phyloP scores from a whole-genome alignment of 2,797 vertebrate genomes.

The Spinus pinus region DNA sequence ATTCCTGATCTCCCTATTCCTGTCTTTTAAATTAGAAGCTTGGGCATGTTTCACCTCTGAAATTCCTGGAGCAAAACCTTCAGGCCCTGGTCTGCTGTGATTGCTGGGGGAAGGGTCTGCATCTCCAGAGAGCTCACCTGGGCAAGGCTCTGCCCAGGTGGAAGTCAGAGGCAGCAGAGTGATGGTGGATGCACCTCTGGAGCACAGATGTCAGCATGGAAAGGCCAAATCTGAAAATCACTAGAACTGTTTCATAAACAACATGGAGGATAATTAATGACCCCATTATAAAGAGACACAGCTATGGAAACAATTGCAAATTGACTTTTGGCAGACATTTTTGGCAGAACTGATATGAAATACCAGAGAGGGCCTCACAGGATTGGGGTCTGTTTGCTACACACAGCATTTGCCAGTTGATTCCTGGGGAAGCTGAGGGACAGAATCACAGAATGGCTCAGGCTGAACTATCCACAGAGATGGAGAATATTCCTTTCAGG shows the following conservation, averaged over 20 bases:
- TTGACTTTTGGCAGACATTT: constrained; percentile 1
- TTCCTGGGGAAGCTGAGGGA: not conserved
- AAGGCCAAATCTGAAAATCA: not conserved
- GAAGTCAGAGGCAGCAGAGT: not conserved
- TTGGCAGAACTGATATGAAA: not conserved
- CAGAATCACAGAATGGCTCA: not conserved
- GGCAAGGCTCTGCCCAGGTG: not conserved
- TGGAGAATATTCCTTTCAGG: not conserved
- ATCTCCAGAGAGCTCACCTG: not conserved
- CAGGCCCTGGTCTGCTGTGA: not conserved
- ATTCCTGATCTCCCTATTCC: not conserved
- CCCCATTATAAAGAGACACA: not conserved
- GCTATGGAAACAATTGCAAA: constrained; percentile 1
- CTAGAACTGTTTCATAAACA: not conserved
- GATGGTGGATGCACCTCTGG: not conserved
- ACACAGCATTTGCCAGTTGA: accelerated
- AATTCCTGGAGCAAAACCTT: not conserved
- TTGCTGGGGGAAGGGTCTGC: not conserved
- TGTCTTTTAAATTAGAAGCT: not conserved
- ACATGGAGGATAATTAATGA: not conserved
- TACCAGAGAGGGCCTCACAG: not conserved
- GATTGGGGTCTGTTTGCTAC: not conserved
- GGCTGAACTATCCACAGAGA: not conserved
- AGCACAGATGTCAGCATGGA: not conserved
- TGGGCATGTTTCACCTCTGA: not conserved